Percentiles rank a stretch among this genome's conserved stretches.
Evolutionary conservation across 2,113 vertebrate genomes (phyloP).

Genomic region (Dromaius novaehollandiae): DNA sequence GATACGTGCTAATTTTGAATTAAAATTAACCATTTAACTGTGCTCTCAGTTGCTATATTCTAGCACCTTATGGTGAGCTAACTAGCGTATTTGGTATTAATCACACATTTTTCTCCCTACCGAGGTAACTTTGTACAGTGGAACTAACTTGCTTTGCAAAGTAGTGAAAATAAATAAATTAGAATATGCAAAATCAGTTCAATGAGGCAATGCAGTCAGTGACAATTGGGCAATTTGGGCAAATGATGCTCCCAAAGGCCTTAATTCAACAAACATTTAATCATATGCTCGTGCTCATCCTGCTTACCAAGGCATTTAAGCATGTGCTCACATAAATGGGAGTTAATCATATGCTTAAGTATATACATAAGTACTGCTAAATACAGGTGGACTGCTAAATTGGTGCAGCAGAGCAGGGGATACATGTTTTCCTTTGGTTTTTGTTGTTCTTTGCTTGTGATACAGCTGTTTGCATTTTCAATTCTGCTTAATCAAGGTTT

Average conservation of each 20-base stretch:
- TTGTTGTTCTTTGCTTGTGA: not conserved
- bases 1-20: not conserved
- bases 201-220: not conserved
- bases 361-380: not conserved
- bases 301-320: not conserved
- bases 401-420: not conserved
- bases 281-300: not conserved
- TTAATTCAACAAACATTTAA: not conserved
- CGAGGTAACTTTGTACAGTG: not conserved
- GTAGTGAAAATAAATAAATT: not conserved
- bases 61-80: rapidly evolving
- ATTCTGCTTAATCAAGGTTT: rapidly evolving
- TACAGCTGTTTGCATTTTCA: not conserved
- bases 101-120: not conserved
- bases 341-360: rapidly evolving
- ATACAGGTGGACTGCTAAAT: not conserved
- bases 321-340: not conserved
- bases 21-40: not conserved
- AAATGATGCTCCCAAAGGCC: not conserved
- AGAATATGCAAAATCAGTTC: not conserved
- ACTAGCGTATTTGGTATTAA: not conserved
- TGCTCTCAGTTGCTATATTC: not conserved
- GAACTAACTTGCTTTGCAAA: not conserved
- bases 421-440: rapidly evolving
- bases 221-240: not conserved